phyloP scores from a whole-genome alignment of 1,140 invertebrate genomes.

The Drosophila jambulina region DNA sequence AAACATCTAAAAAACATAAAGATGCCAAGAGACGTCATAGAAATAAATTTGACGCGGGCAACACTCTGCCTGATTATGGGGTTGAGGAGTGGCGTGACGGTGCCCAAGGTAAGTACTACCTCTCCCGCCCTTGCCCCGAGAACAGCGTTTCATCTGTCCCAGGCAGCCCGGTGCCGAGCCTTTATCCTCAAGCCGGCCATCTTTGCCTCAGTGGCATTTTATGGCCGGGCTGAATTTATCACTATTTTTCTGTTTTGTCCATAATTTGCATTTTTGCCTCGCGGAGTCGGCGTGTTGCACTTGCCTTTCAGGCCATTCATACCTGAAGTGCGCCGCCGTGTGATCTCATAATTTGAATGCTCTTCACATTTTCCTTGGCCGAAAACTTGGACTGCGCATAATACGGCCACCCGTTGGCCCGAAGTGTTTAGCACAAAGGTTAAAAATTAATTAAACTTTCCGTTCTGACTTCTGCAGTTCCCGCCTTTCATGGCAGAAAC shows the following conservation, averaged over 20 bases:
- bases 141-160: constrained; percentile 3
- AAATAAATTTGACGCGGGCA: constrained; percentile 84
- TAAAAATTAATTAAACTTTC: constrained; percentile 78
- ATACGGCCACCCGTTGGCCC: constrained; percentile 18
- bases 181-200: background rate
- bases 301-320: constrained; percentile 65
- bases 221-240: constrained; percentile 58
- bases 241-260: constrained; percentile 20
- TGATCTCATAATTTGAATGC: constrained; percentile 48
- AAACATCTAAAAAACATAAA: constrained; percentile 69
- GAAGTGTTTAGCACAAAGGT: constrained; percentile 65
- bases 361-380: constrained; percentile 26
- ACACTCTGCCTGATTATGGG: constrained; percentile 84
- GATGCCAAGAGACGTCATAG: constrained; percentile 84
- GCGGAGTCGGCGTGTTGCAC: constrained; percentile 52
- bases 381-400: constrained; percentile 36
- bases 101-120: constrained; percentile 81
- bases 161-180: background rate
- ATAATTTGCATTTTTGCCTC: constrained; percentile 56
- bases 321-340: constrained; percentile 63
- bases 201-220: constrained; percentile 57
- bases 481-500: constrained; percentile 30
- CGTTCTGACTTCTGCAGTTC: constrained; percentile 43
- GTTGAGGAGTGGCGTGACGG: constrained; percentile 85
- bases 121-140: constrained; percentile 12